phyloP scores from a whole-genome alignment of 1,140 invertebrate species.

The Leptoteleia sp. region DNA sequence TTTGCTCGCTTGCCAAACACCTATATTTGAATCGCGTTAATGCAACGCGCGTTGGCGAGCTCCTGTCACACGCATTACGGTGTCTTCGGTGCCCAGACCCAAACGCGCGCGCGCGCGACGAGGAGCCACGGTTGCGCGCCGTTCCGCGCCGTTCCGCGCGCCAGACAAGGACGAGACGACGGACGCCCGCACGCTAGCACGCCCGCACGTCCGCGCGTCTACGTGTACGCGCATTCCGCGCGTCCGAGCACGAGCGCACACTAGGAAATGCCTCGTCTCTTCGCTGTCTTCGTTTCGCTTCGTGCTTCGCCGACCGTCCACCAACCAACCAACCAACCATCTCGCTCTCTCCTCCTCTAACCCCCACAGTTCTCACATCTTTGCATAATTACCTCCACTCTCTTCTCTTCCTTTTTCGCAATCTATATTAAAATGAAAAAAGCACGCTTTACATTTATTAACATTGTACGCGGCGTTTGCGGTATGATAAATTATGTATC shows the following conservation, averaged over 20 bases:
- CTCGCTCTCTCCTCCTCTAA: too few species aligned
- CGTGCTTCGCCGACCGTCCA: too few species aligned
- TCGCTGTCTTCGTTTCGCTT: too few species aligned
- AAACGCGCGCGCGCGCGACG: background rate
- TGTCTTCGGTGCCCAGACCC: background rate
- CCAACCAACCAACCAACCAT: too few species aligned
- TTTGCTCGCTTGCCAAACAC: slow-evolving; percentile 63
- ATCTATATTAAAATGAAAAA: too few species aligned
- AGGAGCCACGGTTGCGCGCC: slow-evolving; percentile 18
- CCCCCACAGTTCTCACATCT: too few species aligned
- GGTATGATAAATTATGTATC: too few species aligned
- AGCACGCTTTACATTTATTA: too few species aligned
- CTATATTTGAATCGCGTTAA: slow-evolving; percentile 69
- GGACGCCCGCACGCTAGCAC: background rate
- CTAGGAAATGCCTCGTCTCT: slow-evolving; percentile 66
- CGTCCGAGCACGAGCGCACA: slow-evolving; percentile 55
- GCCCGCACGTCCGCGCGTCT: background rate
- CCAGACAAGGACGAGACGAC: slow-evolving; percentile 5
- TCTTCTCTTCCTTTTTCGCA: too few species aligned
- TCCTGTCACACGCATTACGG: slow-evolving; percentile 45
- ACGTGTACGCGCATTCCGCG: background rate
- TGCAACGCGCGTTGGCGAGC: slow-evolving; percentile 51
- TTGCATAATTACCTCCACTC: too few species aligned
- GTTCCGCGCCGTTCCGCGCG: background rate
- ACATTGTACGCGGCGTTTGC: too few species aligned